These are phyloP conservation scores for Cololabis saira DNA, from an alignment of 2,113 vertebrate genomes.

Conservation along the genomic window DNA sequence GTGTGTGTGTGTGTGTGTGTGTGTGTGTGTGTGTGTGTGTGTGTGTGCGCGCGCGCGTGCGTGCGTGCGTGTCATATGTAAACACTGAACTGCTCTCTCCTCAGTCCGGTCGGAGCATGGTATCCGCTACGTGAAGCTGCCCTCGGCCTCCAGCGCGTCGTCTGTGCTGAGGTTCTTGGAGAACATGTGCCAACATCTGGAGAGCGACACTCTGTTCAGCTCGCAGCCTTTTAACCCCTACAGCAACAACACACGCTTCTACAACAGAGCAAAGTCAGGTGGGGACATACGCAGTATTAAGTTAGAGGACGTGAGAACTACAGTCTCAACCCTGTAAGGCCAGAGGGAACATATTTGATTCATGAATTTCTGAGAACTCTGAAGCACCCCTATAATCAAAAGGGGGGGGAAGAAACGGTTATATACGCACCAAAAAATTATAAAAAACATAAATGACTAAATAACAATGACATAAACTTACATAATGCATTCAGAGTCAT, in stretches of 20 bases:
- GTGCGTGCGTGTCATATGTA: constrained; percentile 3
- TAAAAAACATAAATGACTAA: too few species aligned
- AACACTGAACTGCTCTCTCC: constrained; percentile 26
- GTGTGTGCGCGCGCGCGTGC: too few species aligned
- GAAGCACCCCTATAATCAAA: too few species aligned
- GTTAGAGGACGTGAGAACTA: too few species aligned
- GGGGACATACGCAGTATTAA: neutral
- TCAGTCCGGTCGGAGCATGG: constrained; percentile 91
- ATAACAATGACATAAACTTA: too few species aligned
- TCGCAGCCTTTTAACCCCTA: constrained; percentile 93
- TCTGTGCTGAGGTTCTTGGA: constrained; percentile 95
- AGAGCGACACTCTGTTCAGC: constrained; percentile 95
- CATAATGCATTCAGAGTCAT: too few species aligned
- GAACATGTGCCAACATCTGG: constrained; percentile 92
- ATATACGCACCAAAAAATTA: too few species aligned
- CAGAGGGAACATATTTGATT: too few species aligned
- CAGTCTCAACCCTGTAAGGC: too few species aligned
- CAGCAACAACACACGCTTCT: constrained; percentile 67
- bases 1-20: constrained; percentile 10
- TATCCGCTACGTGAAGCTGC: constrained; percentile 91
- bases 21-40: constrained; percentile 10
- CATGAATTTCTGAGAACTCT: too few species aligned
- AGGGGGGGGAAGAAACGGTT: too few species aligned
- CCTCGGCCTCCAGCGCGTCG: constrained; percentile 92
- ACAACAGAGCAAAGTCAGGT: constrained; percentile 77